phyloP scores from a whole-genome alignment of 1,140 invertebrate species.

The Araneus ventricosus region DNA sequence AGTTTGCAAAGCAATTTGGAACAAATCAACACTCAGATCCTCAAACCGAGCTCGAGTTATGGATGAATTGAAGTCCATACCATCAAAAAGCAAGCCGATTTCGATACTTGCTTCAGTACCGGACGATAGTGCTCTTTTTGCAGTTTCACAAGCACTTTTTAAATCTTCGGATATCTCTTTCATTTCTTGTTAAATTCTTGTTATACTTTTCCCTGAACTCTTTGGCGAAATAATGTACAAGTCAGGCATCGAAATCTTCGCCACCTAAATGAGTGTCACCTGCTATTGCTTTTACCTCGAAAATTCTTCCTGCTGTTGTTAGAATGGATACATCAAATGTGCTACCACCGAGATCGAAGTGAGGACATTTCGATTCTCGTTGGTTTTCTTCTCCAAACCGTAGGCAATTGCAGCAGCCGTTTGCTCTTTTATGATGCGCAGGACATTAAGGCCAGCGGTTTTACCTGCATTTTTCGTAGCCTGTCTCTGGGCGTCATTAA shows the following conservation, averaged over 20 bases:
- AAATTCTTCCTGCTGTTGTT: slow-evolving; percentile 98
- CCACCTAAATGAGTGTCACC: slow-evolving; percentile 94
- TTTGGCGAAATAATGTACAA: slow-evolving; percentile 10
- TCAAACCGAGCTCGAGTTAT: slow-evolving; percentile 79
- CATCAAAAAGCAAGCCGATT: slow-evolving; percentile 84
- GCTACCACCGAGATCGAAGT: slow-evolving; percentile 99
- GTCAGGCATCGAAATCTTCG: slow-evolving; percentile 84
- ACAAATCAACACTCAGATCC: slow-evolving; percentile 78
- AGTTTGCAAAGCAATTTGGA: slow-evolving; percentile 77
- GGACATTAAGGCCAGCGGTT: slow-evolving; percentile 92
- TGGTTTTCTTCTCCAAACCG: slow-evolving; percentile 91
- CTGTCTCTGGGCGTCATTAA: slow-evolving; percentile 90
- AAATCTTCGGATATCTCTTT: slow-evolving; percentile 69
- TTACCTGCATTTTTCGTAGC: slow-evolving; percentile 87
- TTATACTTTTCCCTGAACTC: slow-evolving; percentile 79
- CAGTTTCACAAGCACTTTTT: slow-evolving; percentile 81
- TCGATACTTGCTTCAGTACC: slow-evolving; percentile 83
- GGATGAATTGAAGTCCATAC: slow-evolving; percentile 82
- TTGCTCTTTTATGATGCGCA: slow-evolving; percentile 87
- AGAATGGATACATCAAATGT: slow-evolving; percentile 99
- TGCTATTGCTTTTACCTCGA: slow-evolving; percentile 94
- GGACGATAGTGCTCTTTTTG: slow-evolving; percentile 82
- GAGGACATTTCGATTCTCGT: slow-evolving; percentile 98
- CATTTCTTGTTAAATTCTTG: slow-evolving; percentile 84
- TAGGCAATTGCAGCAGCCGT: slow-evolving; percentile 91